Evolutionary conservation across 2,113 vertebrate species (phyloP), one percentile per base, ranked within the genome.

Genomic region (Apodemus speciosus): DNA sequence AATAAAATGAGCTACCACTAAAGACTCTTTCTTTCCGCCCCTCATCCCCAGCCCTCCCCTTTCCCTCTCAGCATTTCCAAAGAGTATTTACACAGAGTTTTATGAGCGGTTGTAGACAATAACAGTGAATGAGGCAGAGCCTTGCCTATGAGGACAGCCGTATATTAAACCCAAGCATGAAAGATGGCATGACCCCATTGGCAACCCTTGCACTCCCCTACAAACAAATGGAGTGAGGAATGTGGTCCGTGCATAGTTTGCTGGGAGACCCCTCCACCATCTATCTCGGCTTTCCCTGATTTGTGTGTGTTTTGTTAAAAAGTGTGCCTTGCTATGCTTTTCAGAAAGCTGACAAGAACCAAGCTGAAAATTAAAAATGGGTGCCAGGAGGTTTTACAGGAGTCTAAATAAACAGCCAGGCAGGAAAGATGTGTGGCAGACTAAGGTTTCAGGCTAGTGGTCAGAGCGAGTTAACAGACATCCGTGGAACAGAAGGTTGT

Each of bases 281-380:
- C 91, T 85, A 94, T 94, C 95, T 94, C 80, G 14, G 86, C 84
- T 75, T 94, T 72, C 94, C 76, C 75, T 96, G 91, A 96, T 91
- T 95, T 97, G 91, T 95, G 77, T 95, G 90, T 96, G 92, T 95
- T 95, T 97, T 95, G 85, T 96, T 97, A 96, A 97, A 96, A 93
- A 95, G 91, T 46, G 89, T 53, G 81, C 93, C 88, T 96, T 68
- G 64, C 88, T 92, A 16, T 93, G 69, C 60, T 95, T 90, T 94
- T 96, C 95, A 79, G 92, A 96, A 96, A 96, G 87, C 85, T 96
- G 96, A 97, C 97, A 96, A 32, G 94, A 95, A 95, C 72, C 95
- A 96, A 96, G 85, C 68, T 85, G 85, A 62, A 49, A 80, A 58
- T 97, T 97, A 85, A 96, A 96, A 97, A 97, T 46, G 84, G 94